Percentiles rank a stretch among this genome's conserved stretches.
phyloP scores from a whole-genome alignment of 1,140 invertebrate genomes.

The Ganaspis sp. region DNA sequence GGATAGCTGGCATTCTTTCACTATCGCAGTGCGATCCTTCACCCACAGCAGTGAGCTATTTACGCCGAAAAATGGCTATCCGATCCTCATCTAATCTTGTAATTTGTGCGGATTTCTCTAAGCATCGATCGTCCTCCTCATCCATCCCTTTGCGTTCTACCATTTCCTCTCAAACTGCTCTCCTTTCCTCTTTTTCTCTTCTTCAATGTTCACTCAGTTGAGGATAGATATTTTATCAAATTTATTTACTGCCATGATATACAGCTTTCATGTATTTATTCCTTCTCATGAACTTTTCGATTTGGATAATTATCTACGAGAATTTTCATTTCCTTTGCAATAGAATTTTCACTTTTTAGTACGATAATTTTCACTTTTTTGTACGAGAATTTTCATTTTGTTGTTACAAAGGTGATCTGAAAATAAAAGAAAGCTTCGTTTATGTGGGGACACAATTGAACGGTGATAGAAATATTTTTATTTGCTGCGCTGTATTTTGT shows the following conservation, averaged over 20 bases:
- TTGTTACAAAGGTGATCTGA: no score
- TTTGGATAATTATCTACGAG: no score
- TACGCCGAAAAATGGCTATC: conserved; percentile 60
- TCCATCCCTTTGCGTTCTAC: conserved; percentile 18
- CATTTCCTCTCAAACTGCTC: neutral
- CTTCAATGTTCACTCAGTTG: neutral
- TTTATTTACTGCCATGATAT: neutral
- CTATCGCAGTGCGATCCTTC: conserved; percentile 56
- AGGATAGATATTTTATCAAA: neutral
- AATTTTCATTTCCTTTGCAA: no score
- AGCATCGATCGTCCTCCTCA: conserved; percentile 49
- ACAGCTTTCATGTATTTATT: neutral
- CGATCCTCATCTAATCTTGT: conserved; percentile 61
- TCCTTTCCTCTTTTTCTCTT: neutral
- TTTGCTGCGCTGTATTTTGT: no score
- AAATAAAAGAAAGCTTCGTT: no score
- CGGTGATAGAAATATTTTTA: no score
- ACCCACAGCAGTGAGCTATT: conserved; percentile 57
- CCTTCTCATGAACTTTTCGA: no score
- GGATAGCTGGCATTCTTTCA: conserved; percentile 55
- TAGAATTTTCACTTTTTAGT: no score
- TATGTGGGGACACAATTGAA: no score
- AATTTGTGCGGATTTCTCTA: conserved; percentile 62
- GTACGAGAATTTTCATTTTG: no score
- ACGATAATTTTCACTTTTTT: no score